Evolutionary conservation across 2,888 invertebrate genomes (phyloP).

Genomic region (Pseudeuparius sepicola): DNA sequence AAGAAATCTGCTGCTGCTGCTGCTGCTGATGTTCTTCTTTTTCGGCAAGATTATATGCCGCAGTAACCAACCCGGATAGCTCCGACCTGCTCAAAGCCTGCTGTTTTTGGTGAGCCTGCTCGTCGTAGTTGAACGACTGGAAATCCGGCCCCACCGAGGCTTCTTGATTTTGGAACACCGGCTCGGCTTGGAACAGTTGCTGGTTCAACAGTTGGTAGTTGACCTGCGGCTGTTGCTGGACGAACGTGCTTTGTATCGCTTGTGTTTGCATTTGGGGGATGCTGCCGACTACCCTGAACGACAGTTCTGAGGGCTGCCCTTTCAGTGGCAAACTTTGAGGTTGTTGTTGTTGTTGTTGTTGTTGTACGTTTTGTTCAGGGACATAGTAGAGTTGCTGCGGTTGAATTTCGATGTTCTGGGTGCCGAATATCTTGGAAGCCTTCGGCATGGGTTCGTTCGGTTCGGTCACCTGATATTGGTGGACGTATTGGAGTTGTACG

Average conservation of each 20-base stretch:
- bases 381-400: not conserved
- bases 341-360: not conserved
- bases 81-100: constrained; percentile 5
- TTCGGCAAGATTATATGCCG: constrained; percentile 25
- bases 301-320: not conserved
- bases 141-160: constrained; percentile 36
- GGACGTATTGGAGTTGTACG: constrained; percentile 18
- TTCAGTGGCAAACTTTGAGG: not conserved
- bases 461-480: constrained; percentile 47
- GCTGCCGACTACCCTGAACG: constrained; percentile 2
- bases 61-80: constrained; percentile 23
- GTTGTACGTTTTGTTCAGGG: not conserved
- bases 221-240: constrained; percentile 22
- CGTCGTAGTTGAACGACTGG: constrained; percentile 42
- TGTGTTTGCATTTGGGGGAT: not conserved
- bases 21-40: constrained; percentile 21
- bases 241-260: constrained; percentile 11
- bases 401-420: no score
- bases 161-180: no score
- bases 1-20: constrained; percentile 9
- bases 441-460: constrained; percentile 26
- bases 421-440: constrained; percentile 1
- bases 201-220: constrained; percentile 29
- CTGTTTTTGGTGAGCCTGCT: constrained; percentile 32
- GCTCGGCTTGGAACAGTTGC: constrained; percentile 14